Evolutionary conservation across 2,797 vertebrate genomes (phyloP).

Genomic region (Macroramphosus scolopax): DNA sequence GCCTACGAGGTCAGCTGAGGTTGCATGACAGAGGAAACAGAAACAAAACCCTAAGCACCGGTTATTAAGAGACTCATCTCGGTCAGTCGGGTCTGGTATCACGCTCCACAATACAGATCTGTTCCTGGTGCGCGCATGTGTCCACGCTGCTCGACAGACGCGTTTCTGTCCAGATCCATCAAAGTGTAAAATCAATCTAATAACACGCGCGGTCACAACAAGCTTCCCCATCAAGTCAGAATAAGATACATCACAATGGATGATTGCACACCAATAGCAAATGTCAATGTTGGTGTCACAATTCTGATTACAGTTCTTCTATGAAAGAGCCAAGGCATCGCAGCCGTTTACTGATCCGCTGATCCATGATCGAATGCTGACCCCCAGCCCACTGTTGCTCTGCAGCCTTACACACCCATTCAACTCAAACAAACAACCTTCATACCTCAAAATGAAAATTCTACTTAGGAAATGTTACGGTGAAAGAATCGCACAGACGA

Average conservation of each 20-base stretch:
- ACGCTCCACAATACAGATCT: conserved; percentile 26
- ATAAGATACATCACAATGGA: conserved; percentile 26
- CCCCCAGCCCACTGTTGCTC: conserved; percentile 3
- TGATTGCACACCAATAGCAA: conserved; percentile 36
- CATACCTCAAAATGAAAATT: not conserved
- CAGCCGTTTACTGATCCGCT: conserved; percentile 8
- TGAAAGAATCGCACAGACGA: not conserved
- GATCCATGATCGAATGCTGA: conserved; percentile 32
- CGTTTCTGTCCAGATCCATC: conserved; percentile 45
- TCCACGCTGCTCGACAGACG: conserved; percentile 35
- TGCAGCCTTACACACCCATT: not conserved
- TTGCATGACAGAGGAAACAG: conserved; percentile 38
- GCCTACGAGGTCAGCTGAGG: conserved; percentile 23
- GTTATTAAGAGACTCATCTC: conserved; percentile 48
- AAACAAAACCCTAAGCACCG: conserved; percentile 45
- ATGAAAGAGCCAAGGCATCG: not conserved
- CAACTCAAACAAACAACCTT: conserved; percentile 8
- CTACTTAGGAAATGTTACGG: not conserved
- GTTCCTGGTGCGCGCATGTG: conserved; percentile 7
- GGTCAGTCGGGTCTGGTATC: conserved; percentile 24
- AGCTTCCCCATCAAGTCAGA: conserved; percentile 39
- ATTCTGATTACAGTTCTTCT: conserved; percentile 29
- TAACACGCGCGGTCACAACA: conserved; percentile 41
- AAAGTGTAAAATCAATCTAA: conserved; percentile 58
- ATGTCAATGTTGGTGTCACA: conserved; percentile 32